Conservation (phyloP, 2,113 vertebrate genomes). For the Ceuthmochares aereus region DNA sequence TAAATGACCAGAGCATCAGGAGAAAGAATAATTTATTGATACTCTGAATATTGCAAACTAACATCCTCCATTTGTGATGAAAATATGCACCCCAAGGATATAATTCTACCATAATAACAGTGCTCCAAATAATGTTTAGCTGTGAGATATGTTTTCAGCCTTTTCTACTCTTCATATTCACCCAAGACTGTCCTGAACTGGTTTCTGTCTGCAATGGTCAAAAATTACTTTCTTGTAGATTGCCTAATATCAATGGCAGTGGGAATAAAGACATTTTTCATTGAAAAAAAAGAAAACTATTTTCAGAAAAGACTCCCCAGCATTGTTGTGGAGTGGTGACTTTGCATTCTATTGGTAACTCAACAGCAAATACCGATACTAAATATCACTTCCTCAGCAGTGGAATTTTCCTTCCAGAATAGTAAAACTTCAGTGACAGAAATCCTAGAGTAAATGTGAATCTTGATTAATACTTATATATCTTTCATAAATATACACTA, state of each 20-base stretch:
- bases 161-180: not conserved
- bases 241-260: not conserved
- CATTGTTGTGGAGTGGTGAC: conserved; percentile 33
- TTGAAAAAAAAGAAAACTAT: conserved; percentile 46
- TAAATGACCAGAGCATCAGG: not conserved
- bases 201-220: conserved; percentile 11
- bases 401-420: not conserved
- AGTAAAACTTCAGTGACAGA: not conserved
- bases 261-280: conserved; percentile 46
- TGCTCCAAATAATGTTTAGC: not conserved
- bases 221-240: conserved; percentile 53
- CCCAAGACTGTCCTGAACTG: not conserved
- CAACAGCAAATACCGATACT: not conserved
- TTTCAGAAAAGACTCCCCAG: conserved; percentile 29
- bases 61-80: not conserved
- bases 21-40: not conserved
- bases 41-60: not conserved
- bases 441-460: not conserved
- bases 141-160: not conserved
- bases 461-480: not conserved
- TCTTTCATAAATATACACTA: not conserved
- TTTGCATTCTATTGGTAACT: conserved; percentile 27
- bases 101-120: not conserved
- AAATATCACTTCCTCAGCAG: not conserved
- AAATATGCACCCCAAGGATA: not conserved